Base-by-base conservation (phyloP, 2,797 vertebrate species). In the Sebastiscus albofasciatus region DNA sequence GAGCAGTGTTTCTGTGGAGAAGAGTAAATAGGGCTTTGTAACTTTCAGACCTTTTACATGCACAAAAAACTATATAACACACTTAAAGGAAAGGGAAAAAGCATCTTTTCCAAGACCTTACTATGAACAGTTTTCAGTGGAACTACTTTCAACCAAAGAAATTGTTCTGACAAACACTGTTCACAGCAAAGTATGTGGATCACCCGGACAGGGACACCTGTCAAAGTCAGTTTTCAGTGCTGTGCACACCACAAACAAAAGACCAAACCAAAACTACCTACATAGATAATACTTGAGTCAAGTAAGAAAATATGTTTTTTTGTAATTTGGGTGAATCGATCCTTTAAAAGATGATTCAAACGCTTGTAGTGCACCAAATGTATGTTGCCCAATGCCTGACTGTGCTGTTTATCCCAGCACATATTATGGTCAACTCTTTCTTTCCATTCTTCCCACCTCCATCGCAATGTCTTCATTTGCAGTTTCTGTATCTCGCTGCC, bases 401-500 rank as follows among this genome's bases (percentile, higher is more conserved):
- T 16, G 18, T 49, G n/a, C 7, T 72, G 27, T 75, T 60, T 31
- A 16, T 74, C 8, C 13, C n/a, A 5, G 0, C 6, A 52, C 8
- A 46, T 62, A 12, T 61, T 66, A 18, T 66, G 24, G 42, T 46
- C n/a, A 66, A 66, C 24, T 12, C 13, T 54, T 33, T 58, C 16
- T 29, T 13, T 72, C 9, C 31, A 0, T 64, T 75, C 6, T 65
- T 61, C 8, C 24, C 70, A 66, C 8, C 11, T 75, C 8, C 9
- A 18, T 87, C 64, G 89, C n/a, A 60, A 34, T 77, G 2, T 60
- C 60, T 91, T 65, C 82, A 64, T 80, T 80, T 90, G 36, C 94
- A 99, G 98, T 94, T 99, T 90, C 94, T 99, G 85, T 99, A 97
- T 90, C 96, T 99, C 91, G 95, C 97, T 10, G 96, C 98, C 8